These are phyloP conservation scores for Heterodera carotae DNA, from an alignment of 1,140 invertebrate species.

Conservation along the genomic window DNA sequence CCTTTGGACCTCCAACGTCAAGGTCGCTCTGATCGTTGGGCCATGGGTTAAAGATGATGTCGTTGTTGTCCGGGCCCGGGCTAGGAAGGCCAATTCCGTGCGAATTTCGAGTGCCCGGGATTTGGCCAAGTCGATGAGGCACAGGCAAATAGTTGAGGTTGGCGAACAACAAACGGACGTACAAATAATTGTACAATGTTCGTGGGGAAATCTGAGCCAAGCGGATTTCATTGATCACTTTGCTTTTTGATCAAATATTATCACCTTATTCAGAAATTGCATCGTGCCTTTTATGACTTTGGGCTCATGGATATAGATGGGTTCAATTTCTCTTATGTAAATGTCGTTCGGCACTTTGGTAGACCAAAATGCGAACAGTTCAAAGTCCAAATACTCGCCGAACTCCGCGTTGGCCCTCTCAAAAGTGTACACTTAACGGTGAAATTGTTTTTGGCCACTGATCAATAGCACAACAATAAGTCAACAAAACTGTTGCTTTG, in stretches of 20 bases:
- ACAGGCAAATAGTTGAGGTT: slow-evolving; percentile 46
- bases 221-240: too few species aligned
- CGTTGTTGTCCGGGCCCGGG: not conserved
- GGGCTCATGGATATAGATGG: not conserved
- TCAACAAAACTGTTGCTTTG: slow-evolving; percentile 5
- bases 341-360: not conserved
- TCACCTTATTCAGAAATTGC: slow-evolving; percentile 1
- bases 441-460: not conserved
- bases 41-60: not conserved
- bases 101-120: not conserved
- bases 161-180: slow-evolving; percentile 43
- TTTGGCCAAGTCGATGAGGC: slow-evolving; percentile 1
- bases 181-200: slow-evolving; percentile 53
- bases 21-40: not conserved
- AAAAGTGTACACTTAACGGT: not conserved
- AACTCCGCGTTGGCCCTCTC: not conserved
- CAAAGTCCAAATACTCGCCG: slow-evolving; percentile 9
- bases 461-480: not conserved
- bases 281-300: not conserved
- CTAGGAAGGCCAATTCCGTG: slow-evolving; percentile 4
- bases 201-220: slow-evolving; percentile 35
- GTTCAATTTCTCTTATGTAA: not conserved
- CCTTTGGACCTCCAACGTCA: not conserved
- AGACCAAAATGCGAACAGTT: not conserved
- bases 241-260: too few species aligned